Evolutionary conservation across 2,113 vertebrate genomes (phyloP), one percentile per base, ranked within the genome.

Genomic region (Crypturellus undulatus): DNA sequence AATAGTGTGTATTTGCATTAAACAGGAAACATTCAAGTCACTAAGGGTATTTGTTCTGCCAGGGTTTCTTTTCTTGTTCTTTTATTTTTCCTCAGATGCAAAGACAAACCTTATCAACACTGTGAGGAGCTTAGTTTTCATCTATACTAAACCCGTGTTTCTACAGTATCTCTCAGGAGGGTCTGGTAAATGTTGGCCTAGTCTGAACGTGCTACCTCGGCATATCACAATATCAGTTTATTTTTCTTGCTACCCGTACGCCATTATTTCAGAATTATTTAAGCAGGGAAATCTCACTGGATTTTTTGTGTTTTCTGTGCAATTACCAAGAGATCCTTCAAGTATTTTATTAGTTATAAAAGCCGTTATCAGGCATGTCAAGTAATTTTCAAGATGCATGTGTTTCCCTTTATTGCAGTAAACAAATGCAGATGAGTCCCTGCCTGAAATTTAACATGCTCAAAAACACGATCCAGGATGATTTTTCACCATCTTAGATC

Each of bases 281-380:
- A 94, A 83, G 47, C 69, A 78, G 12, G 26, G 24, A 89, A 62
- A 26, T 59, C 43, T 84, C 71, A 75, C 26, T 72, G 60, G 84
- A 91, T 71, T 96, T 89, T 51, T 10, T 76, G 47, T 94, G 86
- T 90, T 90, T 94, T 88, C 69, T 83, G 42, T 85, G 90, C 52
- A 94, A 76, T 43, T 91, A 92, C 67, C 63, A 58, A 65, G 49
- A 84, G 28, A 79, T 16, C 32, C 64, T 90, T 93, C 87, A 87
- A 93, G 71, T n/a, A 86, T 91, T 64, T 91, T 56, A 84, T 83
- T 68, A 83, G 67, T 45, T 83, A 68, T 26, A 80, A 87, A 90
- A 94, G 83, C 21, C 54, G 81, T 69, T 90, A 85, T 40, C 36
- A 89, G 19, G 10, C 47, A 72, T 43, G 24, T 9, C 45, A 94